phyloP scores from a whole-genome alignment of 2,797 vertebrate species.

The Florisuga fusca region DNA sequence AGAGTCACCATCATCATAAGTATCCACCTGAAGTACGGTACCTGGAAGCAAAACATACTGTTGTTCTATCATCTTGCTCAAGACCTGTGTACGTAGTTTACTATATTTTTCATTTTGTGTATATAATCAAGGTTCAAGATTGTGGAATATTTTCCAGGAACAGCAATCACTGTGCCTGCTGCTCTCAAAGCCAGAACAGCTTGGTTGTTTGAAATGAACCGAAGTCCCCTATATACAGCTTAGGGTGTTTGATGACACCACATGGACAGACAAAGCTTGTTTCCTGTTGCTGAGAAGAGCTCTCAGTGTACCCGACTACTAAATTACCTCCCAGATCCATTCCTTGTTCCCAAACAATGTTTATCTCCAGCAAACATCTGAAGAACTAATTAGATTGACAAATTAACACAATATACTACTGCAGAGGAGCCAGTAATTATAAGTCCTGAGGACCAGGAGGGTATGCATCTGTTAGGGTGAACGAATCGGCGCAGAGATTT shows the following conservation, averaged over 20 bases:
- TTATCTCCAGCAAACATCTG: neutral
- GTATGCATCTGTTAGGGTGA: neutral
- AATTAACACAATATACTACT: neutral
- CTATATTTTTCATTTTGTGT: neutral
- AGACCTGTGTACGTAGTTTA: neutral
- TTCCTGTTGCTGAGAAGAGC: neutral
- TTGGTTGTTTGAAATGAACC: neutral
- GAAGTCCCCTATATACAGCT: neutral
- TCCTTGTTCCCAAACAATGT: neutral
- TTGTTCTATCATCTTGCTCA: neutral
- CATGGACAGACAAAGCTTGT: neutral
- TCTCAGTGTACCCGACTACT: neutral
- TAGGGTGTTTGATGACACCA: neutral
- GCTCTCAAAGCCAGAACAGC: neutral
- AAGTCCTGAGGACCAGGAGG: conserved; percentile 5
- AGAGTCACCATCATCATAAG: neutral
- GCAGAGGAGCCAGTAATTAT: conserved; percentile 5
- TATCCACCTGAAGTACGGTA: neutral
- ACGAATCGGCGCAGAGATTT: neutral
- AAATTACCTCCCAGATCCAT: neutral
- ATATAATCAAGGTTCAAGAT: neutral
- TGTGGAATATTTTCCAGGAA: neutral
- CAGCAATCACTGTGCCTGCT: neutral
- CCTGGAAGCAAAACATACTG: neutral
- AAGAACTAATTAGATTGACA: conserved; percentile 19